Percentiles rank a stretch among this genome's conserved stretches.
Evolutionary conservation across 2,797 vertebrate genomes (phyloP).

Genomic region (Nothura maculosa): DNA sequence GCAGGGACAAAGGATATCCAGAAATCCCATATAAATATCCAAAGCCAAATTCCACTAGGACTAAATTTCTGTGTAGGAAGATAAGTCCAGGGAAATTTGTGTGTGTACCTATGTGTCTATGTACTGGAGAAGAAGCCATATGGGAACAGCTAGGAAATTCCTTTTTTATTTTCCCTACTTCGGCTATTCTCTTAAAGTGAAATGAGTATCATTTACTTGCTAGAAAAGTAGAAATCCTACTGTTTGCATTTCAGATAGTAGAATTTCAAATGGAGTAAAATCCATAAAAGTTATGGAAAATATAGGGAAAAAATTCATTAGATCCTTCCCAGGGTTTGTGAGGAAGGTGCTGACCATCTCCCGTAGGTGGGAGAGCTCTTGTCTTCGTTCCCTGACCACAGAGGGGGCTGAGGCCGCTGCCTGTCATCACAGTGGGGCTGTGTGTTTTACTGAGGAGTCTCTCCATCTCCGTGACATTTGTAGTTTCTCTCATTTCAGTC

Average conservation of each 20-base stretch:
- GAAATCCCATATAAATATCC: background rate
- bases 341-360: background rate
- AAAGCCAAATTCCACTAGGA: background rate
- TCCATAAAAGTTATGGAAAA: background rate
- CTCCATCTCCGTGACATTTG: constrained; percentile 37
- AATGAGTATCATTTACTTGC: background rate
- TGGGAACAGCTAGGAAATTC: background rate
- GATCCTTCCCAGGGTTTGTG: background rate
- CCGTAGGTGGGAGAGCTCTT: background rate
- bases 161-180: background rate
- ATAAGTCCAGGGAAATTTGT: background rate
- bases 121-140: background rate
- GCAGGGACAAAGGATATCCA: background rate
- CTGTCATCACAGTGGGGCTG: background rate
- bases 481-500: background rate
- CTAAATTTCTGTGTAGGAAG: background rate
- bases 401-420: background rate
- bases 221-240: constrained; percentile 15
- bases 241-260: background rate
- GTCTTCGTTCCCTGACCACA: background rate
- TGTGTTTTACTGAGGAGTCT: background rate
- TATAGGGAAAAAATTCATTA: background rate
- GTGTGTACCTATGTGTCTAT: background rate
- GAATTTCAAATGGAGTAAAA: background rate
- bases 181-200: background rate